A percentile compares a stretch with the other conserved stretches of the same genome.
phyloP scores from a whole-genome alignment of 2,888 invertebrate genomes.

The Cheilosia urbana region DNA sequence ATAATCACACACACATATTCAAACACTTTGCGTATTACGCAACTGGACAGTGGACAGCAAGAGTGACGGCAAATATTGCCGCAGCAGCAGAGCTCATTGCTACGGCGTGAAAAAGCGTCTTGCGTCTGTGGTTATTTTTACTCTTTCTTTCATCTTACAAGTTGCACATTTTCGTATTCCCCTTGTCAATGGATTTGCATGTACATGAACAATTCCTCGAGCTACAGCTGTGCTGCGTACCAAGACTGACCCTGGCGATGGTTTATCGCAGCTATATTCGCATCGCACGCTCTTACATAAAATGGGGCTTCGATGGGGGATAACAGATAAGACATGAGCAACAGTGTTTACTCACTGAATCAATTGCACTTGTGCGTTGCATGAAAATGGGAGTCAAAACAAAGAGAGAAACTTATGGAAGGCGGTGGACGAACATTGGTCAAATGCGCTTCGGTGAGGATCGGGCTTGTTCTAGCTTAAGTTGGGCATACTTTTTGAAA shows the following conservation, averaged over 20 bases:
- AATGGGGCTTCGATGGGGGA: constrained; percentile 14
- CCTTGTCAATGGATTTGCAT: background rate
- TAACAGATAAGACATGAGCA: background rate
- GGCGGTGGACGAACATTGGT: background rate
- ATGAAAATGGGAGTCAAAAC: constrained; percentile 4
- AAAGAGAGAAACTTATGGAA: constrained; percentile 1
- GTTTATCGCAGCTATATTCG: constrained; percentile 33
- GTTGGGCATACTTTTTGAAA: constrained; percentile 1
- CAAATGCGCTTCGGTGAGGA: background rate
- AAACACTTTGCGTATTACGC: constrained; percentile 13
- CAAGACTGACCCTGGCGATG: constrained; percentile 50
- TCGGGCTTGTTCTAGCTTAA: background rate
- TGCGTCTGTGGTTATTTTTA: constrained; percentile 23
- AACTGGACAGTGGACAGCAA: constrained; percentile 9
- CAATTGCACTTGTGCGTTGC: constrained; percentile 28
- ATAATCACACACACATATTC: background rate
- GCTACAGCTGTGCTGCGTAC: background rate
- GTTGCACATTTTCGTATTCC: constrained; percentile 18
- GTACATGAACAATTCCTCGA: constrained; percentile 11
- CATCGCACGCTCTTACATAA: constrained; percentile 32
- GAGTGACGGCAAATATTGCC: constrained; percentile 26
- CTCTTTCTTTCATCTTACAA: constrained; percentile 2
- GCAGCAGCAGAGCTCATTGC: background rate
- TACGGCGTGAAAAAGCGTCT: constrained; percentile 1
- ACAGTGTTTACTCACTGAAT: constrained; percentile 21